Base-by-base conservation (phyloP, 1,140 invertebrate genomes). In the Euwallacea fornicatus region DNA sequence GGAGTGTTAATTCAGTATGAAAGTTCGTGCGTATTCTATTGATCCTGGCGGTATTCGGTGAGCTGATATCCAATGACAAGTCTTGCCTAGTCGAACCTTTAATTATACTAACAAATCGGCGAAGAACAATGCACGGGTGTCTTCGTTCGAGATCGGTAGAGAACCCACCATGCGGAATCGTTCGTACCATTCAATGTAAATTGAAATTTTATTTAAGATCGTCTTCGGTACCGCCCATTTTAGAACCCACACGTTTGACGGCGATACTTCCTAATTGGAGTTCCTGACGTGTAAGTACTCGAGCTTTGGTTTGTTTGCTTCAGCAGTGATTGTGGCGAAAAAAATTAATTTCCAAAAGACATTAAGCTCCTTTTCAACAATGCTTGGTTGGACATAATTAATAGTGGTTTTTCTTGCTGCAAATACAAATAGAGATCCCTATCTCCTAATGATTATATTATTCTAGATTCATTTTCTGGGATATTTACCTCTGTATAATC, bases 31-130 rank as follows among this genome's bases (percentile, higher is more conserved):
- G 11, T 53, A 53, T 53, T 11, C 15, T n/a, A 53, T 53, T 15
- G 50, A 53, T 53, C 50, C 8, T 7, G 58, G 58, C 62, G 16
- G 62, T 16, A 54, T 65, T 54, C 62, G 47, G 62, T 65, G 47
- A 65, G 62, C 62, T 65, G 47, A 65, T 53, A 66, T 46, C 54
- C 41, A 54, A 66, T 66, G 66, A 68, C 66, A 68, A 55, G n/a
- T 68, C 42, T 41, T 60, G 21, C 58, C 66, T 68, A 68, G 66
- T 68, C 56, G 66, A 68, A 60, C 56, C 67, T 47, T 69, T 61
- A 69, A 69, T 69, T 69, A 69, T 69, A 69, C 59, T 69, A 69
- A 69, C 67, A 69, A 69, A 69, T 69, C 67, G 58, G 41, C 59
- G n/a, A 42, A 50, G 47, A 69, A 69, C 67, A 69, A 69, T 69